Base-by-base conservation (phyloP, 2,797 vertebrate species). In the Limosa lapponica region DNA sequence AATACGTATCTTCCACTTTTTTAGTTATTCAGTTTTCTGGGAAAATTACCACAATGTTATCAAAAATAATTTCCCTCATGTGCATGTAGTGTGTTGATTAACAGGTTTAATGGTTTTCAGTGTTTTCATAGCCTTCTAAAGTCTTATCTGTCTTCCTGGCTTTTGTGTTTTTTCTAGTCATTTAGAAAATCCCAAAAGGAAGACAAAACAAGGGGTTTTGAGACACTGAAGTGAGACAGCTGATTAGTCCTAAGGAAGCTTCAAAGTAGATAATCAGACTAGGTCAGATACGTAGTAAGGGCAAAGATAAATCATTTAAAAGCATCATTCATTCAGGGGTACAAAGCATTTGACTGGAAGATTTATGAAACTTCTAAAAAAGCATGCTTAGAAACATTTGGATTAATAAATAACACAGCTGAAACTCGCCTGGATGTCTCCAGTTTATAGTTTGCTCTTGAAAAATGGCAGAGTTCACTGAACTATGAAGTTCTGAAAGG, bases 121-220 rank as follows among this genome's bases (percentile, higher is more conserved):
- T 94, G 90, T 89, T 96, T 95, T 93, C n/a, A 34, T 95, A 92
- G 82, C 37, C 24, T 95, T 92, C 71, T 69, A 58, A 81, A 79
- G 6, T 65, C 93, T 96, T 96, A 97, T 96, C 96, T 91, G 32
- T 61, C 57, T 96, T 96, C 87, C 92, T 82, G 78, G 18, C n/a
- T 96, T 95, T 92, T 92, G 44, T 90, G 18, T 3, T 77, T 75
- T 80, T 87, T 84, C 59, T 92, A 71, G n/a, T 66, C 4, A 73
- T 59, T 82, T 89, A 89, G 43, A 90, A 89, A 84, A 73, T 77
- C 28, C 44, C 8, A 1, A 95, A 91, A 89, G 84, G 48, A 94
- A 94, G 89, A 87, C 71, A 95, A 93, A 97, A 95, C 78, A 96
- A 71, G 64, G 11, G 34, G 24, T 67, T 88, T 93, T 74, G 71